Base-by-base conservation (phyloP, 1,140 invertebrate genomes). In the Helicoverpa zea region DNA sequence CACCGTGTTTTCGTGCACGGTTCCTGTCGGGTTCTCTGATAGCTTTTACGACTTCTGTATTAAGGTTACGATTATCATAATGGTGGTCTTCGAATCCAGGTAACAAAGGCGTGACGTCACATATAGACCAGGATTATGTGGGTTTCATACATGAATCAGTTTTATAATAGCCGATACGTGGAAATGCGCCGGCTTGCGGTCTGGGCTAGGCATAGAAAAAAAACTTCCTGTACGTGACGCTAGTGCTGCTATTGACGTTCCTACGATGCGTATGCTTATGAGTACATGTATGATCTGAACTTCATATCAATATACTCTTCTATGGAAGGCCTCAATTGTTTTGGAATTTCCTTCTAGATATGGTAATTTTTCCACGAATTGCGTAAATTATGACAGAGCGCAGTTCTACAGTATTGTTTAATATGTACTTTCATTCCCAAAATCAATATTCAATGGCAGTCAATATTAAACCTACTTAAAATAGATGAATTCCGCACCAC, bases 401-500 rank as follows among this genome's bases (percentile, higher is more conserved):
- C 1, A 23, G 23, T 23, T 23, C 23, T 16, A 47, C 43, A 49
- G 43, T 4, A 43, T 12, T 23, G 7, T 12, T 11, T 23, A 70
- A n/a, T 58, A 18, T 14, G 29, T 18, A 0, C 66, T 29, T 64
- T 64, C 18, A 70, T 51, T 70, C 49, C 29, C 11, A 47, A 58
- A 74, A 58, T 59, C 56, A 56, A 59, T 49, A 49, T 61, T 59
- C 49, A 59, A 51, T 74, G 56, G 35, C 73, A 47, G 18, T 61
- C 58, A 61, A 74, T 49, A 76, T 76, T 63, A 61, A 76, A 63
- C 16, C 43, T 74, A 59, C 49, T 68, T 59, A 70, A 70, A 56
- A 79, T 73, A 72, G 66, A 80, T 61, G 49, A 47, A 73, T 52
- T 73, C 58, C 68, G 54, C 18, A 80, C 70, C 52, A 59, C 77